Evolutionary conservation across 2,113 vertebrate genomes (phyloP).

Genomic region (Dipodomys ordii): DNA sequence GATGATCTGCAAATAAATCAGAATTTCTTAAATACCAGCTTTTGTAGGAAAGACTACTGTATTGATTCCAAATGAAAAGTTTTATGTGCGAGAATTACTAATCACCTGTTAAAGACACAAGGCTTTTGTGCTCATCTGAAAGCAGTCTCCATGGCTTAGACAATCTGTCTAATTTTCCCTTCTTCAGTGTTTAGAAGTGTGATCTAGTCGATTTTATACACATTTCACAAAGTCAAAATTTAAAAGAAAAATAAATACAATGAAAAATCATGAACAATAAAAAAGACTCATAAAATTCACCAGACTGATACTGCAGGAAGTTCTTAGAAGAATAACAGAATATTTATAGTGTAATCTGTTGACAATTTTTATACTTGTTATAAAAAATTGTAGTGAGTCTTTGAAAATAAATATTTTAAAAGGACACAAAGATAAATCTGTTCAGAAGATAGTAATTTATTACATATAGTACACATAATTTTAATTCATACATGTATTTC

Average conservation of each 20-base stretch:
- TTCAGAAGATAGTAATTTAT: no score
- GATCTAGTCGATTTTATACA: not conserved
- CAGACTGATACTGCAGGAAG: not conserved
- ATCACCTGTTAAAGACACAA: conserved; percentile 10
- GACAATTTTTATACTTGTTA: not conserved
- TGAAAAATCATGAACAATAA: not conserved
- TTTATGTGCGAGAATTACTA: conserved; percentile 47
- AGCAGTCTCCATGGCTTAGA: not conserved
- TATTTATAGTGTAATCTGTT: not conserved
- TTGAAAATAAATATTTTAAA: not conserved
- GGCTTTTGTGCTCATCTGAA: conserved; percentile 52
- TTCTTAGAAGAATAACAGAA: not conserved
- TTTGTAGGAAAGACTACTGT: not conserved
- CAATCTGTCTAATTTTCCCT: not conserved
- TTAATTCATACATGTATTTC: no score
- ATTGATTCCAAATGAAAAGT: conserved; percentile 66
- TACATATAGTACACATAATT: no score
- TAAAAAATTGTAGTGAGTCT: not conserved
- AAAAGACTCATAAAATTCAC: not conserved
- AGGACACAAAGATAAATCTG: no score
- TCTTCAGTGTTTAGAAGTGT: not conserved
- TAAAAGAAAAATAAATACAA: conserved; percentile 22
- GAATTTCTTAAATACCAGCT: conserved; percentile 27
- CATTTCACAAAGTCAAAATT: conserved; percentile 35
- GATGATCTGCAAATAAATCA: not conserved